Evolutionary conservation across 1,140 invertebrate genomes (phyloP), one percentile per base, ranked within the genome.

Genomic region (Thaumatotibia leucotreta): DNA sequence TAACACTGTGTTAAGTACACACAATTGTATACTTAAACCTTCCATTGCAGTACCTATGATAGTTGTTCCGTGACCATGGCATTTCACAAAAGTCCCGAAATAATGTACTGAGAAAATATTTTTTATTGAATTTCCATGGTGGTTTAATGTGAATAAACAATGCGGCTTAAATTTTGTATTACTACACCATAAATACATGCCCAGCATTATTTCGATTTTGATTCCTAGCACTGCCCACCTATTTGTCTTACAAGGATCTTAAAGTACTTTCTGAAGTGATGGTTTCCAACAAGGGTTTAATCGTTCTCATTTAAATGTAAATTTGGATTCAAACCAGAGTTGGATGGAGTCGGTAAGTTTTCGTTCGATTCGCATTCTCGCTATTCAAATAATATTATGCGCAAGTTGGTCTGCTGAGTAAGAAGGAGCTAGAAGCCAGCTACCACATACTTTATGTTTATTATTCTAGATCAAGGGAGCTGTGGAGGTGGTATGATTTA

Each of bases 251-350:
- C 69, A 58, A 68, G 69, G 72, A 74, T 69, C 66, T 66, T 58
- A 62, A 68, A 72, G 68, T 72, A 52, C 72, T 76, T 64, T 70
- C 66, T 45, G 68, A 77, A 77, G 67, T 78, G 75, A 76, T 82
- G 74, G 76, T 73, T 80, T 79, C 77, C 79, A 80, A 84, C 80
- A 84, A 77, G 69, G 69, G 74, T 80, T 80, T 84, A 82, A 84
- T 82, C 75, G 76, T 75, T 74, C 69, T 76, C 69, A 84, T 82
- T 84, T 75, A 79, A 78, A 84, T 84, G 80, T 75, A 79, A 84
- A 84, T 84, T 74, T 54, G 69, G 68, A 73, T 75, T 76, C 71
- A 70, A 68, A 74, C 68, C 70, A 73, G 64, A 32, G 22, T 39
- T 77, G 67, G 74, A 81, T 74, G 62, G 69, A 74, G 70, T 69